phyloP scores from a whole-genome alignment of 2,113 vertebrate genomes.

The Ginglymostoma cirratum region DNA sequence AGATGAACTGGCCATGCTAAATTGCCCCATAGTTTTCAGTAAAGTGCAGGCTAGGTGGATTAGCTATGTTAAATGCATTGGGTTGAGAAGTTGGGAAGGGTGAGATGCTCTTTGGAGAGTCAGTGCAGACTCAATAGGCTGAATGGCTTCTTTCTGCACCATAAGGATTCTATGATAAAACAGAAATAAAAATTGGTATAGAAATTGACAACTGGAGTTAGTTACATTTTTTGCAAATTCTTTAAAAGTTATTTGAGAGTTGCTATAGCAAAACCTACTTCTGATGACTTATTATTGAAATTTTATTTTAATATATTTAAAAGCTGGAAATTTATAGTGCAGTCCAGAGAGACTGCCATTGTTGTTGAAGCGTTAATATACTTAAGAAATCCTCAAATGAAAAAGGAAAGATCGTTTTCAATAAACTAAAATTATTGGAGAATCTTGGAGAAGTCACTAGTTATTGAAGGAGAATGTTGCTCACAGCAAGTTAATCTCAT shows the following conservation, averaged over 20 bases:
- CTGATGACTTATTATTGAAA: not conserved
- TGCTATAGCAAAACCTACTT: not conserved
- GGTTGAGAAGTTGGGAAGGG: no score
- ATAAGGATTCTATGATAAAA: not conserved
- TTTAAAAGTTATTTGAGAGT: not conserved
- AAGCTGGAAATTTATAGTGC: not conserved
- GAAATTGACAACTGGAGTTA: not conserved
- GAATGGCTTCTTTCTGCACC: no score
- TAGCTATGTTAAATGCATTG: no score
- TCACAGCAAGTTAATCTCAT: not conserved
- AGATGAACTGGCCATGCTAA: no score
- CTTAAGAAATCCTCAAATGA: not conserved
- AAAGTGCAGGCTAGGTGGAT: no score
- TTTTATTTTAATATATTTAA: not conserved
- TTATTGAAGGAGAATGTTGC: not conserved
- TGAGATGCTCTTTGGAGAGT: no score
- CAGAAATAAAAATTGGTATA: not conserved
- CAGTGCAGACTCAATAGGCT: no score
- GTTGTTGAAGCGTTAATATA: not conserved
- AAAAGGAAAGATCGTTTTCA: not conserved
- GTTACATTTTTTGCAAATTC: no score
- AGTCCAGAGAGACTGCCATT: not conserved
- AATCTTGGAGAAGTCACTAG: not conserved
- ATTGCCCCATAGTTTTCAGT: no score
- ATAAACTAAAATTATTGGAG: not conserved